These are phyloP conservation scores for Leptopilina myrica DNA, from an alignment of 2,888 invertebrate genomes.

Conservation along the genomic window DNA sequence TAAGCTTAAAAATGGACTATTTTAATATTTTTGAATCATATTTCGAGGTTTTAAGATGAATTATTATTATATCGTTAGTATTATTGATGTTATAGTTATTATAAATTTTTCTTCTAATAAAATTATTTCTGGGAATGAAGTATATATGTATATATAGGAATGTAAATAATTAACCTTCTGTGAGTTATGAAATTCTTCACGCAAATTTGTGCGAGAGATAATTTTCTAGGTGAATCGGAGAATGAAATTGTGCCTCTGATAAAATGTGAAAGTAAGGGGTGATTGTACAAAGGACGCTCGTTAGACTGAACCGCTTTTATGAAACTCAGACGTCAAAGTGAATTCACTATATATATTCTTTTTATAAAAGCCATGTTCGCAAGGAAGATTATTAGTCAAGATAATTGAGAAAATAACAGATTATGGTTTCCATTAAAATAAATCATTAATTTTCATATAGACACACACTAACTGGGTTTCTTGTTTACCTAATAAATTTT, in stretches of 20 bases:
- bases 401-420: background rate
- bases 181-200: background rate
- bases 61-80: too few species aligned
- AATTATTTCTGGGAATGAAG: background rate
- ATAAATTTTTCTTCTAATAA: background rate
- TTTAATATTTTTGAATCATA: too few species aligned
- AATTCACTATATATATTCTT: background rate
- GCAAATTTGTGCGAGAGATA: background rate
- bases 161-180: background rate
- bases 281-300: conserved; percentile 29
- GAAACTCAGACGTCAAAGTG: conserved; percentile 27
- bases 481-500: too few species aligned
- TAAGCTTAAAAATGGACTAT: too few species aligned
- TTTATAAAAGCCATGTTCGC: background rate
- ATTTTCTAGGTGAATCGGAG: background rate
- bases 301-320: conserved; percentile 20
- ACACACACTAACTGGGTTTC: too few species aligned
- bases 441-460: background rate
- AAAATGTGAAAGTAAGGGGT: conserved; percentile 23
- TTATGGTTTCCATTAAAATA: background rate
- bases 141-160: background rate
- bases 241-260: conserved; percentile 22
- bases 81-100: background rate
- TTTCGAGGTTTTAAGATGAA: too few species aligned
- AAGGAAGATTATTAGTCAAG: background rate